Base-by-base conservation (phyloP, 2,797 vertebrate genomes). In the Gouania willdenowi region DNA sequence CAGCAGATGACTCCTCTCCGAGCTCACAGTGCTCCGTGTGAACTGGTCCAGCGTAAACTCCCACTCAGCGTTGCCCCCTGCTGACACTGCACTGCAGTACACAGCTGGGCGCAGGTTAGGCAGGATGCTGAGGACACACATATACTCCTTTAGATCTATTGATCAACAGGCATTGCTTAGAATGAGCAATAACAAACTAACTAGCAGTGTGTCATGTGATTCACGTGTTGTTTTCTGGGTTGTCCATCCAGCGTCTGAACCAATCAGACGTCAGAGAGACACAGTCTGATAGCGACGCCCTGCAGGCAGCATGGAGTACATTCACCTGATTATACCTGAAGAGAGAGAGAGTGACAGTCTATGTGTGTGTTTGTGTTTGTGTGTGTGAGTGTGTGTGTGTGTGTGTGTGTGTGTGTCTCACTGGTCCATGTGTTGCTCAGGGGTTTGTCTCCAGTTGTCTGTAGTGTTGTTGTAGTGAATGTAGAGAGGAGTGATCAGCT, bases 71-170 rank as follows among this genome's bases (percentile, higher is more conserved):
- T 66, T 60, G 0, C 68, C 81, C 0, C 93, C 94, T 0, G 61
- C 66, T 14, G 90, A 79, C 0, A 96, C 78, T 1, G 90, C 91
- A 1, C 82, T 92, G 86, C 95, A 96, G 87, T 97, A 98, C 34
- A 95, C 75, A 1, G 81, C 30, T 1, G 88, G 85, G 11, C 92
- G 91, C 72, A 97, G 75, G 67, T 94, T 95, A 4, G 91, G 65
- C 4, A 83, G 14, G 47, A 97, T 92, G 32, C 94, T 98, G 79
- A 8, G 2, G 5, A 42, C 9, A 49, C 3, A 9, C 3, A 9
- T 1, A 24, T 8, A 5, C 5, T n/a, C n/a, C n/a, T n/a, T n/a
- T n/a, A n/a, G n/a, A n/a, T n/a, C n/a, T n/a, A n/a, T n/a, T n/a
- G n/a, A 19, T 1, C 6, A 4, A 19, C 3, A 19, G 18, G n/a